Evolutionary conservation across 1,140 invertebrate species (phyloP), one percentile per base, ranked within the genome.

Genomic region (Papilio aristodemus): DNA sequence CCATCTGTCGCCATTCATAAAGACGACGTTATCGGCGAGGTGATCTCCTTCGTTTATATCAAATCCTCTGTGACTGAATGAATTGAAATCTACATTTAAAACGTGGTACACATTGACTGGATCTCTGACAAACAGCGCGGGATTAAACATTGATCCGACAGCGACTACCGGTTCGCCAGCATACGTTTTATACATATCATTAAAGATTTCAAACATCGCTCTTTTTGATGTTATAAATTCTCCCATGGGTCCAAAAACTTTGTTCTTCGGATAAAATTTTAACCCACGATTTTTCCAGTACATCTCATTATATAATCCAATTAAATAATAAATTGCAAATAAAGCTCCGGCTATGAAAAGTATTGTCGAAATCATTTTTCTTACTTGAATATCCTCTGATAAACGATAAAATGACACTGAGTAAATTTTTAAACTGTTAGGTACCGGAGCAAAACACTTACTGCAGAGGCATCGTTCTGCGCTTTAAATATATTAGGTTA

Each of bases 21-120:
- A 84, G 19, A 94, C 92, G 36, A 95, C 74, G 71, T 93, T 92
- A 5, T 91, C 89, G n/a, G 90, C 88, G 0, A 95, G 46, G 1
- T 91, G 85, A 72, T 94, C 93, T 1, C 83, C 85, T 70, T 54
- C 83, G 70, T 93, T 91, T 22, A 86, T 81, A 19, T 90, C 84
- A 4, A 90, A 25, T 7, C 89, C 89, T 41, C 91, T 77, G 71
- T 92, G 87, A 32, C 81, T 80, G 72, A 93, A 93, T 71, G 82
- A 77, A 0, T 82, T 50, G 36, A 93, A 93, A 70, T 93, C 90
- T 36, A 87, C 90, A 0, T 25, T 54, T 25, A 22, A 22, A 10
- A 54, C 17, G 19, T 25, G 46, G 10, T 54, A 4, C 1, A 94
- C 87, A 0, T 94, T 80, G 0, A 89, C 80, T 0, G 91, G 88